A percentile compares a stretch with the other conserved stretches of the same genome.
Evolutionary conservation across 2,797 vertebrate species (phyloP).

Genomic region (Danio albolineatus): DNA sequence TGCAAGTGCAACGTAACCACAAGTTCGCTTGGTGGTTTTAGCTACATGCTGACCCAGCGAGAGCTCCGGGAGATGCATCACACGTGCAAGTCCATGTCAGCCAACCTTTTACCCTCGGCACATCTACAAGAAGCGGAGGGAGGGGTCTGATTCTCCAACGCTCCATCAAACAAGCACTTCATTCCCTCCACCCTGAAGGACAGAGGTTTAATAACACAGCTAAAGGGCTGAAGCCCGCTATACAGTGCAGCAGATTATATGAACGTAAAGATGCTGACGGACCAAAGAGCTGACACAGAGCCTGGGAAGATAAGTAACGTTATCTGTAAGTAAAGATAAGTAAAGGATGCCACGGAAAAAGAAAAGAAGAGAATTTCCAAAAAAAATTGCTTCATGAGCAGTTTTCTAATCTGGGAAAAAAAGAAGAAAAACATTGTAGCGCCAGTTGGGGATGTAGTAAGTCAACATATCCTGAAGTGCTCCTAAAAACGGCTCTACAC

Average conservation of each 20-base stretch:
- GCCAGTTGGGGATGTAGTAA: constrained; percentile 3
- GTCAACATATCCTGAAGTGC: constrained; percentile 1
- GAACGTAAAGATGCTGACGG: constrained; percentile 58
- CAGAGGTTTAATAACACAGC: constrained; percentile 65
- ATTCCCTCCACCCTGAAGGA: constrained; percentile 58
- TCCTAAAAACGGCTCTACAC: neutral
- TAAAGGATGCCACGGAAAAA: constrained; percentile 33
- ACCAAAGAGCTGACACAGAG: constrained; percentile 53
- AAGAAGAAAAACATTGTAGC: constrained; percentile 3
- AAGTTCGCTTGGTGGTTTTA: constrained; percentile 16
- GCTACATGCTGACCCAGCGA: constrained; percentile 55
- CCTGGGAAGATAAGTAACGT: constrained; percentile 36
- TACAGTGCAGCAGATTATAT: constrained; percentile 56
- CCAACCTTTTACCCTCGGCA: constrained; percentile 44
- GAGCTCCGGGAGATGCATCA: constrained; percentile 66
- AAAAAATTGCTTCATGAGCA: constrained; percentile 42
- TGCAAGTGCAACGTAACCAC: neutral
- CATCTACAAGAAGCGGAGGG: constrained; percentile 31
- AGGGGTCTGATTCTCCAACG: constrained; percentile 30
- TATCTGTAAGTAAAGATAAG: constrained; percentile 40
- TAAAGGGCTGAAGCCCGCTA: constrained; percentile 47
- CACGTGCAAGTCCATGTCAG: constrained; percentile 42
- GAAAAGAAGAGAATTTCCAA: constrained; percentile 16
- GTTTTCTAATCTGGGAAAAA: constrained; percentile 40
- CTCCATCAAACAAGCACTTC: constrained; percentile 55